These are phyloP conservation scores for Lophotriccus pileatus DNA, from an alignment of 2,797 vertebrate genomes.

Conservation along the genomic window DNA sequence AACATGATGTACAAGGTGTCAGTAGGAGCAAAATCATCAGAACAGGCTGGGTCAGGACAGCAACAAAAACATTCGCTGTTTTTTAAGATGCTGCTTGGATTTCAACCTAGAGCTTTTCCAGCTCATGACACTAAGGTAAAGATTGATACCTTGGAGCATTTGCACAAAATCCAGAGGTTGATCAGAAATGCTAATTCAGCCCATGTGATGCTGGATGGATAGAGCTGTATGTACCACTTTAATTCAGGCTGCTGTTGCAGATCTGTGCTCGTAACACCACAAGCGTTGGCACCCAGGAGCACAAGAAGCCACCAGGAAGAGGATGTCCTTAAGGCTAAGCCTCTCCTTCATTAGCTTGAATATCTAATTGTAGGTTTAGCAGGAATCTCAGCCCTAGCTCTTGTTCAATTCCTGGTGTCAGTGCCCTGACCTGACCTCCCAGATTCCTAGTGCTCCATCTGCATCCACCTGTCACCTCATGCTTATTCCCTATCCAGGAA, in stretches of 20 bases:
- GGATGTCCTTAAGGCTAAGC: slow-evolving; percentile 14
- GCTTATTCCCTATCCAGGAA: not conserved
- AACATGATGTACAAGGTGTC: not conserved
- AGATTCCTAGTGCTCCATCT: not conserved
- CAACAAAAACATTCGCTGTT: not conserved
- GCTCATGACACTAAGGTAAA: not conserved
- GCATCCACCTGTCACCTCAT: slow-evolving; percentile 5
- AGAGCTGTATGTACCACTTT: not conserved
- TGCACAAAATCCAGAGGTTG: not conserved
- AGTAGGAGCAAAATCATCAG: not conserved
- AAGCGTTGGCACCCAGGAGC: not conserved
- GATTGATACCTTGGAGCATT: not conserved
- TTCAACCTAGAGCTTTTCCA: not conserved
- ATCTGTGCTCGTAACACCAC: not conserved
- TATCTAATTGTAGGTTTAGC: slow-evolving; percentile 31
- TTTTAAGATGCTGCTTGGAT: slow-evolving; percentile 6
- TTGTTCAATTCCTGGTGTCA: not conserved
- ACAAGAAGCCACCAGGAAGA: slow-evolving; percentile 18
- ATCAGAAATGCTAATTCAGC: slow-evolving; percentile 13
- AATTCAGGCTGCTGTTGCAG: not conserved
- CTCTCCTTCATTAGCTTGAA: slow-evolving; percentile 19
- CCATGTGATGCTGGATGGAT: not conserved
- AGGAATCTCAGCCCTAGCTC: not conserved
- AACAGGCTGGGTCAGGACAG: not conserved
- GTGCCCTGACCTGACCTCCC: slow-evolving; percentile 26